phyloP scores from a whole-genome alignment of 2,797 vertebrate genomes.

The Podargus strigoides region DNA sequence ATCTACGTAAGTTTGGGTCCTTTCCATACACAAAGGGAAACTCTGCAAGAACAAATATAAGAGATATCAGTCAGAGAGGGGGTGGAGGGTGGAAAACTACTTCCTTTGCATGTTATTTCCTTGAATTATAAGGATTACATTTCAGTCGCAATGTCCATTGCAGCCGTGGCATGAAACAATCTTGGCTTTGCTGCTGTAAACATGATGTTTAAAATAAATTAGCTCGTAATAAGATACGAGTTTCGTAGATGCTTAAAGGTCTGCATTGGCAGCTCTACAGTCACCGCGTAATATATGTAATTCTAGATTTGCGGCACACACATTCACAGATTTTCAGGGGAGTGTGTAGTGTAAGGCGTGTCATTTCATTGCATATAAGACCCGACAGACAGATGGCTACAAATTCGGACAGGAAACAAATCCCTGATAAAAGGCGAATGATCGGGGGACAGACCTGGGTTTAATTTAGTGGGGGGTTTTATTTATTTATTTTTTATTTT shows the following conservation, averaged over 20 bases:
- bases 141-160: slow-evolving; percentile 16
- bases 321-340: not conserved
- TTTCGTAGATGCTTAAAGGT: not conserved
- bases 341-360: not conserved
- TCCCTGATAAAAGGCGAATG: not conserved
- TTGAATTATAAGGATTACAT: slow-evolving; percentile 40
- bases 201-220: not conserved
- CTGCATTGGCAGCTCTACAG: not conserved
- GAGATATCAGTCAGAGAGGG: slow-evolving; percentile 16
- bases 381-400: slow-evolving; percentile 21
- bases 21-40: slow-evolving; percentile 45
- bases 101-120: slow-evolving; percentile 64
- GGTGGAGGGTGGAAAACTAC: not conserved
- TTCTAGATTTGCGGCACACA: not conserved
- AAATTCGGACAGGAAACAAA: slow-evolving; percentile 35
- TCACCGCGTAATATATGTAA: not conserved
- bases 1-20: slow-evolving; percentile 35
- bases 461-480: not conserved
- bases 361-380: not conserved
- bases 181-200: slow-evolving; percentile 1
- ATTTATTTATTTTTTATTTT: no score
- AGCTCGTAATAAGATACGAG: not conserved
- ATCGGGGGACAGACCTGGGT: not conserved
- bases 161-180: not conserved
- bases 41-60: slow-evolving; percentile 41